Evolutionary conservation across 2,888 invertebrate species (phyloP), one percentile per base, ranked within the genome.

Genomic region (Punctoribates punctum): DNA sequence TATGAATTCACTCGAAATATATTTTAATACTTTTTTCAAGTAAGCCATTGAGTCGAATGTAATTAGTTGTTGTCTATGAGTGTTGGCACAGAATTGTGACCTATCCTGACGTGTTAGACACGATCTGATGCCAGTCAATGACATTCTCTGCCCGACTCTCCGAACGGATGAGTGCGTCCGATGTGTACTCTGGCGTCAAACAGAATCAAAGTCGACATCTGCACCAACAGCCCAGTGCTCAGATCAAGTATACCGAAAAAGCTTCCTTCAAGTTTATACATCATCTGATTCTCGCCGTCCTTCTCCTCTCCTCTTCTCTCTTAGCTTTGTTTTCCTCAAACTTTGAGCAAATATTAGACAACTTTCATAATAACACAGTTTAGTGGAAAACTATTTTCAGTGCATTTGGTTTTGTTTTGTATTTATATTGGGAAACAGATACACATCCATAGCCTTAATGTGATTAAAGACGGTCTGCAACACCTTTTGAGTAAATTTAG

Each of bases 121-220:
- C 65, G 27, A 65, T 65, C 27, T 65, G 65, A 65, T 65, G 29
- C 29, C 60, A 65, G 29, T 65, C 25, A 1, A 29, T 15, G 29
- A 65, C 65, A 65, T 27, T 34, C 29, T 34, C 1, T 13, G 17
- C 25, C 65, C 65, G 15, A 65, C 65, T 27, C 65, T 29, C 34
- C 5, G n/a, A 29, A 4, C 65, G 34, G 11, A 15, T 17, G 9
- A 65, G 4, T 65, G 34, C 20, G n/a, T 46, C 20, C 13, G 29
- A 5, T 65, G 65, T 65, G 8, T 65, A 27, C 1, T 65, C 65
- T 29, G 34, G 29, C 65, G n/a, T 34, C 17, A 13, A 65, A 65
- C 65, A 15, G 65, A 65, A 65, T 65, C 65, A 65, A 65, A 65
- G 65, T 65, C 9, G 65, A 65, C 65, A 65, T 65, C 34, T 65